Evolutionary conservation across 2,888 invertebrate species (phyloP), one percentile per base, ranked within the genome.

Genomic region (Willowsia nigromaculata): DNA sequence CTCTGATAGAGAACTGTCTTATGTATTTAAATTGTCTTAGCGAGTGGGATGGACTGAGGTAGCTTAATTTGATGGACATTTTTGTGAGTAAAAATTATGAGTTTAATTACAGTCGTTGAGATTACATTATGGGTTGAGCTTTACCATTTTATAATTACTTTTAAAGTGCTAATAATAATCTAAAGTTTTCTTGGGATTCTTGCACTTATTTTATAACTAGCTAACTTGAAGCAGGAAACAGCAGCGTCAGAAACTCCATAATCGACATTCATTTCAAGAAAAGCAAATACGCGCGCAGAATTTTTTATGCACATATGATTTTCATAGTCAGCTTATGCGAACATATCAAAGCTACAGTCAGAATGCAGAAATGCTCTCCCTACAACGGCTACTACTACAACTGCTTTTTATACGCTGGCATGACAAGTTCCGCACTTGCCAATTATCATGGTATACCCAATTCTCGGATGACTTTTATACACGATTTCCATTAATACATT

Each of bases 401-500:
- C 62, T n/a, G 62, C 33, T 62, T 27, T 27, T 62, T 62, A 11
- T 15, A 25, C 15, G 62, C 30, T 30, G 15, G 62, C 62, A 62
- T 27, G 62, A 62, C 62, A 62, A 62, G 62, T n/a, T 18, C 53
- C 15, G 33, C 65, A 83, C 68, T 71, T 71, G 71, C 71, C 71
- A 71, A 71, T 71, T 71, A 71, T 43, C 22, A 13, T 13, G 43
- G 0, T 71, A 18, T 71, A 11, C 22, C 74, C 71, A 71, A 74
- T 84, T n/a, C n/a, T n/a, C n/a, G n/a, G n/a, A n/a, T 84, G 71
- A 74, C 84, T 84, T 84, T 84, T 84, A 74, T 71, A 74, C 84
- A 84, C 84, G 84, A 84, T 59, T 84, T 74, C 74, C 74, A 84
- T 84, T 84, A 84, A 84, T 68, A 82, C 68, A 15, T 33, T 30